Conservation (phyloP, 1,140 invertebrate genomes). For the Branchinecta lindahli region DNA sequence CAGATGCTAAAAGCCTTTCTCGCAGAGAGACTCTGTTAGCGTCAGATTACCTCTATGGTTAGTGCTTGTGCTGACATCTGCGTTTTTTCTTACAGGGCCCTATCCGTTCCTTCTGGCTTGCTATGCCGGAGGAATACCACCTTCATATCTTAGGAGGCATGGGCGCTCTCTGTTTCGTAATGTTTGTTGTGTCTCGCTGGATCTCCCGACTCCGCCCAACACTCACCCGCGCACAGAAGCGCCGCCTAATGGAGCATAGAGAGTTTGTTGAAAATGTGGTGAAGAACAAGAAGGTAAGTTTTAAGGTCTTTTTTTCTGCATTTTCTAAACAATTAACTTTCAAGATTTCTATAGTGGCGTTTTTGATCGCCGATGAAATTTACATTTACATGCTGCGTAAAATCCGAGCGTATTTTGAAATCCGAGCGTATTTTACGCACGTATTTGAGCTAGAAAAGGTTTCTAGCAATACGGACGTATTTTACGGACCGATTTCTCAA, state of each 20-base stretch:
- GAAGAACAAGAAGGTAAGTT: constrained; percentile 35
- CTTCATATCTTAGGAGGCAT: constrained; percentile 21
- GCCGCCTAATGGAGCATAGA: constrained; percentile 32
- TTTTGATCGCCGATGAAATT: neutral
- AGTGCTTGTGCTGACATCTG: too few relatives aligned
- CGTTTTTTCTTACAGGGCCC: constrained; percentile 29
- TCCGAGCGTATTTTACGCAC: too few relatives aligned
- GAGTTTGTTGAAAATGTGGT: constrained; percentile 35
- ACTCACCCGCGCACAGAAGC: constrained; percentile 34
- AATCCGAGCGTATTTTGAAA: neutral
- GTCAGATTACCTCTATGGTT: too few relatives aligned
- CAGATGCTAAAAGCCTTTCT: too few relatives aligned
- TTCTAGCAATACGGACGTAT: too few relatives aligned
- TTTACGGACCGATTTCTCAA: too few relatives aligned
- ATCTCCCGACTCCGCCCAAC: constrained; percentile 32
- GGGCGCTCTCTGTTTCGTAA: constrained; percentile 28
- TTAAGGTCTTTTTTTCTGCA: neutral
- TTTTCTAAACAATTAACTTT: constrained; percentile 14
- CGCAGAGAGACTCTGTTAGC: too few relatives aligned
- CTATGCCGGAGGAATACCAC: constrained; percentile 23
- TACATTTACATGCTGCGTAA: neutral
- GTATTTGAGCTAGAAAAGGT: too few relatives aligned
- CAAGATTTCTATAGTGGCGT: neutral
- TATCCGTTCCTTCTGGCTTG: constrained; percentile 25
- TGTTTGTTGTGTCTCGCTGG: constrained; percentile 29